Base-by-base conservation (phyloP, 2,113 vertebrate species). In the Brachypodius melanocephalos region DNA sequence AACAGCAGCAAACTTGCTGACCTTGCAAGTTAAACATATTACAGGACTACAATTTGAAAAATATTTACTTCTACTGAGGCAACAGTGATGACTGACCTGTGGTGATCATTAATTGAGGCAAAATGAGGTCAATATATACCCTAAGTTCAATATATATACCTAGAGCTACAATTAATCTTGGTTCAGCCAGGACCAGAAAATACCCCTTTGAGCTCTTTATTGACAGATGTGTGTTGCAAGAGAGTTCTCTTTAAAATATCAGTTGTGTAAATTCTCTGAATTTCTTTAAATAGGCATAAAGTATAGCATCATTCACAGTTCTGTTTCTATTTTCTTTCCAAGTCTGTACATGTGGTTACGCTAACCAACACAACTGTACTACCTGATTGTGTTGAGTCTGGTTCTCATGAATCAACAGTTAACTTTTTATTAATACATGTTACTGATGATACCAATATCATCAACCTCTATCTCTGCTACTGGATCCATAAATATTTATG, bases 111-210 rank as follows among this genome's bases (percentile, higher is more conserved):
- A 85, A 72, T 38, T 82, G 63, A 89, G 61, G 49, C 68, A 95
- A 95, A 96, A 88, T 59, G 25, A 91, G 72, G 69, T 75, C 83
- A 90, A 67, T 62, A 84, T 52, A 77, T 42, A 55, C 36, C 49
- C 89, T 32, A 45, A 95, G 14, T 85, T 94, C 85, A 95, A 93
- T 68, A 95, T 22, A 52, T 40, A 79, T 46, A 85, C 38, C 85
- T 89, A 85, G 52, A 94, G 58, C 52, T 59, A 85, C 43, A 93
- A 79, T 82, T 89, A 42, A 65, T 87, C 65, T 94, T 57, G n/a
- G 67, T 84, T 74, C 29, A 82, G 68, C 38, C 65, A 81, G 65
- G 69, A 94, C 38, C 65, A 87, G 63, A 82, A 92, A 74, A 92
- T 16, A 73, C 6, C 34, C 48, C 77, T 86, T 29, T 6, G 1